Evolutionary conservation across 2,113 vertebrate genomes (phyloP).

Genomic region (Neodon shergylaensis): DNA sequence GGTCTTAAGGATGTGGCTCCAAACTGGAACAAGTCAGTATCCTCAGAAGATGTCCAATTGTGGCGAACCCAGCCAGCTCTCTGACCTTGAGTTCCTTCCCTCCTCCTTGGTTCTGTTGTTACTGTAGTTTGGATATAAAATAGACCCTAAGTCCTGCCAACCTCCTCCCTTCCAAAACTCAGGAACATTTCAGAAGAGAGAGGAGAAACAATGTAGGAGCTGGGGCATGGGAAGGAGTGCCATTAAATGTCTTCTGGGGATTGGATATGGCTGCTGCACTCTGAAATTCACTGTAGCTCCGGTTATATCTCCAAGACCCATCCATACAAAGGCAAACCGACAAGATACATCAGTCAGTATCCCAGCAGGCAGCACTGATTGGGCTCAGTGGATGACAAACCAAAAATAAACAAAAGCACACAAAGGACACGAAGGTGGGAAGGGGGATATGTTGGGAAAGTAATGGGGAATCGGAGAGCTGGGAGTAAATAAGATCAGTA

Average conservation of each 20-base stretch:
- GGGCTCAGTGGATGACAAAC: background rate
- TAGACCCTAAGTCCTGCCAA: background rate
- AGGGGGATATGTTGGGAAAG: background rate
- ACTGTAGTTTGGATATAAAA: background rate
- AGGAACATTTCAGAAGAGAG: background rate
- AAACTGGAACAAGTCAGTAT: background rate
- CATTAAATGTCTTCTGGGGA: background rate
- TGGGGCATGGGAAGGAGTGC: background rate
- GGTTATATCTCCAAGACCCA: no score
- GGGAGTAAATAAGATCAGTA: background rate
- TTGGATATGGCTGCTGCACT: background rate
- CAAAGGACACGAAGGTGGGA: background rate
- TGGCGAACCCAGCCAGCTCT: background rate
- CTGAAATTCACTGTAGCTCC: background rate
- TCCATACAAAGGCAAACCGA: background rate
- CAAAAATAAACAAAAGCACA: background rate
- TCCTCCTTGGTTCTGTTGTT: background rate
- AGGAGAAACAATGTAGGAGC: background rate
- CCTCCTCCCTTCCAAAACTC: no score
- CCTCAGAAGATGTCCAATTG: background rate
- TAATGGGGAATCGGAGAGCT: background rate
- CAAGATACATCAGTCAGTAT: background rate
- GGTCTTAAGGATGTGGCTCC: background rate
- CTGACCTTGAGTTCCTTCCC: fast-evolving
- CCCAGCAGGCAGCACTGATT: background rate